phyloP scores from a whole-genome alignment of 2,888 invertebrate species.

The Coremacera marginata region DNA sequence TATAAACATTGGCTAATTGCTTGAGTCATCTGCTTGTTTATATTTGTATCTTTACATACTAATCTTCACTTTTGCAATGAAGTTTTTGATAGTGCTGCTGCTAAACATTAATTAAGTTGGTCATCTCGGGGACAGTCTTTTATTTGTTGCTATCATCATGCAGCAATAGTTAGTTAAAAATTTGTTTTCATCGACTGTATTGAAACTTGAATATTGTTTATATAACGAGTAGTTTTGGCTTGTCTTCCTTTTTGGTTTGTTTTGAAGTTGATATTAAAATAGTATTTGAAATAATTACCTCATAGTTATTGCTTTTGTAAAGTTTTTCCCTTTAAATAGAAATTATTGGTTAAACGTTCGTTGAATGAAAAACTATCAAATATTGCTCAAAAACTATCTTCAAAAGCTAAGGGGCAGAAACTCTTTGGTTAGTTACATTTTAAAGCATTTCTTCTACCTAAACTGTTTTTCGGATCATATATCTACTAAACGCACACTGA shows the following conservation, averaged over 20 bases:
- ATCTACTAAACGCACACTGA: no score
- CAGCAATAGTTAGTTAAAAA: neutral
- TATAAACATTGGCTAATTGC: neutral
- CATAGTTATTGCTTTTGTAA: no score
- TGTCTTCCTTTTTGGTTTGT: neutral
- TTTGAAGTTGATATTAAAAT: no score
- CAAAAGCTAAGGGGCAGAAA: no score
- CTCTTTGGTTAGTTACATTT: no score
- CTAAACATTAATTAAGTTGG: neutral
- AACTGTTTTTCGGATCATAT: no score
- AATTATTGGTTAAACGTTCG: no score
- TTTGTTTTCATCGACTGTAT: neutral
- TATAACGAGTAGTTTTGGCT: neutral
- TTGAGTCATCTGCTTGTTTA: slow-evolving; percentile 18
- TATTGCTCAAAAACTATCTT: no score
- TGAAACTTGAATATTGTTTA: neutral
- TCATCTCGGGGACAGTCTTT: neutral
- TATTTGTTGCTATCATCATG: neutral
- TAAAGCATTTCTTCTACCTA: no score
- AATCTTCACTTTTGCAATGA: neutral
- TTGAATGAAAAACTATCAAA: no score
- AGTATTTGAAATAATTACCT: no score
- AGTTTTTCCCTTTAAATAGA: no score
- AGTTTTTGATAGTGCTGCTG: neutral
- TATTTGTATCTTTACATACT: neutral